Percentiles rank a stretch among this genome's conserved stretches.
Evolutionary conservation across 1,140 invertebrate species (phyloP).

Genomic region (Drosophila azteca): DNA sequence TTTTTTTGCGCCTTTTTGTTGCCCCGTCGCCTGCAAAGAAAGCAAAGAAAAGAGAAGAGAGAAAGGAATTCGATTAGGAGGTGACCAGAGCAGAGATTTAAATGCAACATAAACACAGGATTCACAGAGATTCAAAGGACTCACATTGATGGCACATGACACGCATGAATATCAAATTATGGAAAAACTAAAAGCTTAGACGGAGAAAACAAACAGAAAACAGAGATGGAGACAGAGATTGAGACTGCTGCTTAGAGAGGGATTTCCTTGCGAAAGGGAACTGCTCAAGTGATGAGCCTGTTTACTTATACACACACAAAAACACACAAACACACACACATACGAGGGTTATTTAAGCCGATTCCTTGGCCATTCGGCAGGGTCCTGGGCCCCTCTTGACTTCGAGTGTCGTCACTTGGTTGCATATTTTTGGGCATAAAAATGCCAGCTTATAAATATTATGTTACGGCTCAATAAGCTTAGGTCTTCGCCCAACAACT

Average conservation of each 20-base stretch:
- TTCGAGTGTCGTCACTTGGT: constrained; percentile 42
- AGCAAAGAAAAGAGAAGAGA: not conserved
- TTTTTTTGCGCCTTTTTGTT: constrained; percentile 26
- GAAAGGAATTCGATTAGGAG: constrained; percentile 22
- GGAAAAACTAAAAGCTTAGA: constrained; percentile 67
- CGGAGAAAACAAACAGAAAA: constrained; percentile 31
- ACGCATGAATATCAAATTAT: constrained; percentile 77
- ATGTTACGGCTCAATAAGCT: constrained; percentile 75
- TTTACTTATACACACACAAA: not conserved
- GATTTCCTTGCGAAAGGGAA: not conserved
- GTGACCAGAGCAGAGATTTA: constrained; percentile 43
- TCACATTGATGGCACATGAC: constrained; percentile 60
- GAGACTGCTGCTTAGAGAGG: constrained; percentile 3
- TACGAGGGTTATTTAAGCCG: constrained; percentile 48
- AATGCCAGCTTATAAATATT: constrained; percentile 68
- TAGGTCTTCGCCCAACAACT: constrained; percentile 30
- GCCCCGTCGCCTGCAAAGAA: constrained; percentile 43
- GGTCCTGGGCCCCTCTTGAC: constrained; percentile 10
- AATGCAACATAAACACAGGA: constrained; percentile 60
- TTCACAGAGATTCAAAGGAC: not conserved
- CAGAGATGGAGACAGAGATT: constrained; percentile 12
- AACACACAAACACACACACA: constrained; percentile 28
- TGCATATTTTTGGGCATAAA: constrained; percentile 46
- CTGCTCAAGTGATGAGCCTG: constrained; percentile 62
- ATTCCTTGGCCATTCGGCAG: constrained; percentile 31